Percentiles rank a stretch among this genome's conserved stretches.
phyloP scores from a whole-genome alignment of 2,113 vertebrate genomes.

The Esox niger region DNA sequence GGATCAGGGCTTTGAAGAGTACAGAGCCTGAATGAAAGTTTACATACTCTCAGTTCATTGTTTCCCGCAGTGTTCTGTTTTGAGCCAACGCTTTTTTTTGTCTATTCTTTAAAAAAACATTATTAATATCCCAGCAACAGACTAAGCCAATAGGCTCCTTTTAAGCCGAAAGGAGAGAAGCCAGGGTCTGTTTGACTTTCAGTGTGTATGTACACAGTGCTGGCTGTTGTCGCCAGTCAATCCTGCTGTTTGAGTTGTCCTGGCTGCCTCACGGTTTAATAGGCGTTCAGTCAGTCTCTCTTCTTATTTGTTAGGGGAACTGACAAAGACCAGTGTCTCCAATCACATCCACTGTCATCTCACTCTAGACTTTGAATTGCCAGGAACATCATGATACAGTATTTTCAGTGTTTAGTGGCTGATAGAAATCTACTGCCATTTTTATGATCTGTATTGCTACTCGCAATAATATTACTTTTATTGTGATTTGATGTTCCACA shows the following conservation, averaged over 20 bases:
- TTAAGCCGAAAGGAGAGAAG: conserved; percentile 15
- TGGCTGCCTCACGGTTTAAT: conserved; percentile 40
- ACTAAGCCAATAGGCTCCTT: conserved; percentile 38
- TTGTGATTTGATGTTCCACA: no score
- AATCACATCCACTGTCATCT: not conserved
- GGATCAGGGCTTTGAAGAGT: no score
- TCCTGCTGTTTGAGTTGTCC: conserved; percentile 60
- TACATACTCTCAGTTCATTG: not conserved
- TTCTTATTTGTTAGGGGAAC: conserved; percentile 10
- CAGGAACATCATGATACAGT: no score
- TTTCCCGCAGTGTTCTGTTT: not conserved
- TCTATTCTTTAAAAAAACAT: conserved; percentile 39
- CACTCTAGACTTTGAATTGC: not conserved
- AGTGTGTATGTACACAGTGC: conserved; percentile 7
- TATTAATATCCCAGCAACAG: conserved; percentile 41
- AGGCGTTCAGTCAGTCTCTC: conserved; percentile 8
- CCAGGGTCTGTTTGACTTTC: conserved; percentile 26
- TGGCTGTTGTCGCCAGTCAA: conserved; percentile 19
- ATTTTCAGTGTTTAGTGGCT: no score
- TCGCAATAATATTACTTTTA: no score
- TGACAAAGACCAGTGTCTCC: not conserved
- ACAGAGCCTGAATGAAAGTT: not conserved
- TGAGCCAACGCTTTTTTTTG: not conserved
- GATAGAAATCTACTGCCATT: no score
- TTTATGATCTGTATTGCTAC: no score